Conservation (phyloP, 1,140 invertebrate genomes). For the Heterodera schachtii region DNA sequence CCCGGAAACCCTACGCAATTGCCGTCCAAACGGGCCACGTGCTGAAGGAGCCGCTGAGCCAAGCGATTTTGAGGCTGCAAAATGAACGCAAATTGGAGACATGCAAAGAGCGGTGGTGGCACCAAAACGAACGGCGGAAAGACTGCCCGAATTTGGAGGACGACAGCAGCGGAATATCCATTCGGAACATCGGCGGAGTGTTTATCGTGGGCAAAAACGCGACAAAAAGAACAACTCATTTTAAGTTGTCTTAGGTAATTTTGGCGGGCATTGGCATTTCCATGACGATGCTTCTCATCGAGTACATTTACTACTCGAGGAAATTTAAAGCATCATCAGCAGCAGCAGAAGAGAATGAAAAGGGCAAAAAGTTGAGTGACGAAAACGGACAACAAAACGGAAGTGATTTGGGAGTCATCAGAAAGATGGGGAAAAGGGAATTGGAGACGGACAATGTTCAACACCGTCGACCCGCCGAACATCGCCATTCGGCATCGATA, state of each 20-base stretch:
- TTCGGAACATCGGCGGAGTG: slow-evolving; percentile 90
- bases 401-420: no score
- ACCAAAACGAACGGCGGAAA: slow-evolving; percentile 77
- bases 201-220: slow-evolving; percentile 73
- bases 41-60: slow-evolving; percentile 33
- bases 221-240: neutral
- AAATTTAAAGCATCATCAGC: neutral
- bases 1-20: slow-evolving; percentile 90
- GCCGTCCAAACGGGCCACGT: slow-evolving; percentile 84
- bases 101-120: slow-evolving; percentile 94
- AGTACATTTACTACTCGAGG: slow-evolving; percentile 85
- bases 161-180: slow-evolving; percentile 91
- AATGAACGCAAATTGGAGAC: slow-evolving; percentile 89
- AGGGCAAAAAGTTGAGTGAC: neutral
- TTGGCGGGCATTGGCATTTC: slow-evolving; percentile 88
- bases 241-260: slow-evolving; percentile 72
- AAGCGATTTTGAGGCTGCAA: slow-evolving; percentile 84
- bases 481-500: neutral
- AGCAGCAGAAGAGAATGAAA: slow-evolving; percentile 4
- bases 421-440: neutral
- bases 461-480: neutral
- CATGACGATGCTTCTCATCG: slow-evolving; percentile 84
- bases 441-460: neutral
- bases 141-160: slow-evolving; percentile 84
- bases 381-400: neutral